phyloP scores from a whole-genome alignment of 2,888 invertebrate genomes.

The Carterocephalus palaemon region DNA sequence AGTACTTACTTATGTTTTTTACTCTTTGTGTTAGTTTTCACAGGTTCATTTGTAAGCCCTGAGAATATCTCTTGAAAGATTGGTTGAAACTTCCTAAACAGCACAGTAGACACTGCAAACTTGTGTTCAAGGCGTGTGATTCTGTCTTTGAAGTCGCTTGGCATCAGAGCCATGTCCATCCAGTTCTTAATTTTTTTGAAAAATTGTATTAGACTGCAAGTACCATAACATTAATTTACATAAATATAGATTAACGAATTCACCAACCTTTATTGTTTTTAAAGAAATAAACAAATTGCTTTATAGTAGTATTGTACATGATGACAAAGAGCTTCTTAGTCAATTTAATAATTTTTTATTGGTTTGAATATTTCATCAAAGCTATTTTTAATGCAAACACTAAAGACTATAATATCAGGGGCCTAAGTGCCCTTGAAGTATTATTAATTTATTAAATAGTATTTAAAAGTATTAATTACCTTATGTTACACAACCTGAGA shows the following conservation, averaged over 20 bases:
- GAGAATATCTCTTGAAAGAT: slow-evolving; percentile 93
- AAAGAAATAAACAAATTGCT: too few species aligned
- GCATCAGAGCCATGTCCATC: slow-evolving; percentile 95
- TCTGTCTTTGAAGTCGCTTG: slow-evolving; percentile 88
- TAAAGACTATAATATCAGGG: too few species aligned
- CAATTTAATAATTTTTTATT: too few species aligned
- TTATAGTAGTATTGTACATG: too few species aligned
- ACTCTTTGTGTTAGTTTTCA: slow-evolving; percentile 80
- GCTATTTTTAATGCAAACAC: too few species aligned
- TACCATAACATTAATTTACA: slow-evolving; percentile 20
- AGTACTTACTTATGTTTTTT: slow-evolving; percentile 63
- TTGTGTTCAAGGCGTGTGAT: slow-evolving; percentile 92
- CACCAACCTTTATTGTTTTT: too few species aligned
- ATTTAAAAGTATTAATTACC: slow-evolving; percentile 68
- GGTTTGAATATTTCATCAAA: too few species aligned
- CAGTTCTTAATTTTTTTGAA: slow-evolving; percentile 96
- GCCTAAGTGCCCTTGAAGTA: too few species aligned
- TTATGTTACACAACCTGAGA: slow-evolving; percentile 92
- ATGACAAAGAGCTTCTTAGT: too few species aligned
- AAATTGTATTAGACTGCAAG: slow-evolving; percentile 91
- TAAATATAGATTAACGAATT: too few species aligned
- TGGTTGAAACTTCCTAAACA: slow-evolving; percentile 94
- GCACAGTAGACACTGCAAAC: slow-evolving; percentile 95
- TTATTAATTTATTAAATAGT: too few species aligned
- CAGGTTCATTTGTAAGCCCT: slow-evolving; percentile 78